Evolutionary conservation across 2,797 vertebrate genomes (phyloP), one percentile per base, ranked within the genome.

Genomic region (Enteromius treurensis): DNA sequence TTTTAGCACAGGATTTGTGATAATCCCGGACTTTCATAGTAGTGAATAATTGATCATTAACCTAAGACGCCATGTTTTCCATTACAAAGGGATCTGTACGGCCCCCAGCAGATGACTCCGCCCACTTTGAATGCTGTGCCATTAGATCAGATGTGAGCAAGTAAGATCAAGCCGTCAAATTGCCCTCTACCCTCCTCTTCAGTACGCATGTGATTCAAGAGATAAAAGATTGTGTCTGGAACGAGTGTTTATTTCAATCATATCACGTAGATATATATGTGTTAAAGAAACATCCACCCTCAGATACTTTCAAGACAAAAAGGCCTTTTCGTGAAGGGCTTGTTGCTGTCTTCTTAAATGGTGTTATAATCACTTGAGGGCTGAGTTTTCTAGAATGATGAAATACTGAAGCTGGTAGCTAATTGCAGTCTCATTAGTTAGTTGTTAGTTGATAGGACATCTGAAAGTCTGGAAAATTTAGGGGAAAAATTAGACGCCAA

Each of bases 401-500:
- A 65, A 67, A 42, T 77, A 1, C 37, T 11, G 74, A 76, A 26
- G 26, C 9, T 51, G 58, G 58, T 73, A 82, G 83, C 55, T 76
- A 34, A 58, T 81, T 77, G 74, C 29, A 47, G 47, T 17, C 51
- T 55, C 79, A 70, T 84, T 82, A 74, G 26, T 26, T 26, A 26
- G 26, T 26, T 47, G 17, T 55, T 70, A 71, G 74, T 60, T 88
- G 89, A 88, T 85, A 83, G 89, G 87, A 91, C 91, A 91, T 93
- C 84, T 90, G 87, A 91, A 91, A 89, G 88, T 89, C 90, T 49
- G 86, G 86, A 85, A 92, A 91, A 89, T 91, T 89, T 78, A 84
- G 90, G 91, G 92, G 93, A 93, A 94, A 94, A 90, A 87, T 91
- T 87, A 84, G 84, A 89, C 82, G 88, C 90, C 81, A 91, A 89